Evolutionary conservation across 2,113 vertebrate species (phyloP).

Genomic region (Myodes glareolus): DNA sequence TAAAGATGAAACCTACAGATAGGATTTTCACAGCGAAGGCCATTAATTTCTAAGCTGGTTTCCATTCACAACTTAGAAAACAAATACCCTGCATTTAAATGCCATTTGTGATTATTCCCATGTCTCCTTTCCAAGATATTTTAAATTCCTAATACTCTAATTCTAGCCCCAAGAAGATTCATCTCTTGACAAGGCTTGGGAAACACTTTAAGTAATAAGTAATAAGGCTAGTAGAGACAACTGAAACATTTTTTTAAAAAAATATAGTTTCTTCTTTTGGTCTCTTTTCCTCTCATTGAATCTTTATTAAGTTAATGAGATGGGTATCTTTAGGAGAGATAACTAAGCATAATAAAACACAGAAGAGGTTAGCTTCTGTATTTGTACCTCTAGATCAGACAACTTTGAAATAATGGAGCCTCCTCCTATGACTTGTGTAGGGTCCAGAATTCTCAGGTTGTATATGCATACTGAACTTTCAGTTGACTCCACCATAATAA

Average conservation of each 20-base stretch:
- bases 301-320: slow-evolving; percentile 7
- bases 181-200: neutral
- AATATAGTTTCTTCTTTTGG: neutral
- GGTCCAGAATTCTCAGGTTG: neutral
- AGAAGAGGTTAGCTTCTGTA: neutral
- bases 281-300: slow-evolving; percentile 29
- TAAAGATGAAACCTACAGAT: neutral
- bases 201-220: slow-evolving; percentile 7
- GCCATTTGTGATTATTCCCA: neutral
- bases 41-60: neutral
- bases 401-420: neutral
- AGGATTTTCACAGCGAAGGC: neutral
- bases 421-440: neutral
- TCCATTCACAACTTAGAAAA: neutral
- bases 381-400: neutral
- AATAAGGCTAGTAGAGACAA: neutral
- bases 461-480: slow-evolving; percentile 3
- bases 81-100: neutral
- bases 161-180: neutral
- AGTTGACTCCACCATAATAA: neutral
- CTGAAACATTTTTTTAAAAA: neutral
- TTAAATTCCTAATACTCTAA: neutral
- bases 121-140: neutral
- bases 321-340: slow-evolving; percentile 20
- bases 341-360: neutral